These are phyloP conservation scores for Zosterops hypoxanthus DNA, from an alignment of 2,113 vertebrate species.

Conservation along the genomic window DNA sequence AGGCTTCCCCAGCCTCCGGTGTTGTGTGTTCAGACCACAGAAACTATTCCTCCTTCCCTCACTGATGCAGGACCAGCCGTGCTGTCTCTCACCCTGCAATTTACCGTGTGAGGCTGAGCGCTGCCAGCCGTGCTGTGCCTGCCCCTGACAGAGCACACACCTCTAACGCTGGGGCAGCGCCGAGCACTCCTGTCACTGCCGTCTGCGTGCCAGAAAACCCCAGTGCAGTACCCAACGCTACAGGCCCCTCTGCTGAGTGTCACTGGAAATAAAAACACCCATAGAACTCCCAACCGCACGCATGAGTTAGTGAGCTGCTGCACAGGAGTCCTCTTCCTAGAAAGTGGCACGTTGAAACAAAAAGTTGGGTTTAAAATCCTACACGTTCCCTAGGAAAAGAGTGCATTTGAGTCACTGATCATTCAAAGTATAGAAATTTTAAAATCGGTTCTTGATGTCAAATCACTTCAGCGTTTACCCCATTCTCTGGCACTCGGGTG, in stretches of 20 bases:
- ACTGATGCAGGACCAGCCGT: rapidly evolving
- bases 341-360: rapidly evolving
- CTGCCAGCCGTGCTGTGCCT: rapidly evolving
- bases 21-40: not conserved
- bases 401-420: rapidly evolving
- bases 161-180: not conserved
- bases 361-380: not conserved
- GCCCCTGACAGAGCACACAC: not conserved
- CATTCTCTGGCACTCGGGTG: rapidly evolving
- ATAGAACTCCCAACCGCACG: not conserved
- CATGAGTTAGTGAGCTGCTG: not conserved
- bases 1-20: rapidly evolving
- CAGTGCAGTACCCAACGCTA: rapidly evolving
- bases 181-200: rapidly evolving
- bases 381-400: rapidly evolving
- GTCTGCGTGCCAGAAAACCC: not conserved
- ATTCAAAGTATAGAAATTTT: rapidly evolving
- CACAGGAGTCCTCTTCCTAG: not conserved
- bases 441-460: not conserved
- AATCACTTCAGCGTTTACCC: not conserved
- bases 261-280: rapidly evolving
- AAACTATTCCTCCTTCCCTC: not conserved
- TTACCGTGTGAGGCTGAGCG: rapidly evolving
- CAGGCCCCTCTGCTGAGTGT: rapidly evolving
- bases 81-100: too few relatives aligned